Conservation (phyloP, 2,888 invertebrate genomes). For the Halocaridina rubra region DNA sequence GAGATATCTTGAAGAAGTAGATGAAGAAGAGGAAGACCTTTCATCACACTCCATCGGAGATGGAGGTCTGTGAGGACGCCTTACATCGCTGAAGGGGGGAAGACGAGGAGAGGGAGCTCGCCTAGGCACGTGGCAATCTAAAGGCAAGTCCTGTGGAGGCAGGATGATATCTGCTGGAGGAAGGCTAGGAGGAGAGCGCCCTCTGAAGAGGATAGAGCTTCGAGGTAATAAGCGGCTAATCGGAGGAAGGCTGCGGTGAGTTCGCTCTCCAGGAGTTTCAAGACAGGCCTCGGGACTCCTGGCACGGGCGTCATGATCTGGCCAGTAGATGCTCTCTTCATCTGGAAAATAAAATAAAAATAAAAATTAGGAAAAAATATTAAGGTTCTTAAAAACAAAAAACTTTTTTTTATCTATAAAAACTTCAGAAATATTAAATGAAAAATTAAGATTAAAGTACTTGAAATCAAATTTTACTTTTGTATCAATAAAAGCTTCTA, state of each 20-base stretch:
- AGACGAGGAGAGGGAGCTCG: slow-evolving; percentile 31
- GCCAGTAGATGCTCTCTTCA: slow-evolving; percentile 36
- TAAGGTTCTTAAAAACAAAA: no score
- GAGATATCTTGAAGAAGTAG: slow-evolving; percentile 21
- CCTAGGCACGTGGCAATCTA: slow-evolving; percentile 50
- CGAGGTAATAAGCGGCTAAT: slow-evolving; percentile 46
- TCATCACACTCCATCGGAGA: slow-evolving; percentile 58
- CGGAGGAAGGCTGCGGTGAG: slow-evolving; percentile 40
- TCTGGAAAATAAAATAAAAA: neutral
- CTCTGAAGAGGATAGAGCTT: neutral
- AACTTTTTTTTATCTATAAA: no score
- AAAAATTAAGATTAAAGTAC: no score
- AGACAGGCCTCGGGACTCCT: slow-evolving; percentile 36
- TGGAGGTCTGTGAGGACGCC: slow-evolving; percentile 34
- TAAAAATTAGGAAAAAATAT: no score
- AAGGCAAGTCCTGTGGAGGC: slow-evolving; percentile 51
- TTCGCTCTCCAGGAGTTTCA: slow-evolving; percentile 12
- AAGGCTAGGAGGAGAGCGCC: slow-evolving; percentile 13
- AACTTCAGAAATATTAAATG: no score
- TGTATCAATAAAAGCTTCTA: no score
- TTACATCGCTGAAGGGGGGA: slow-evolving; percentile 50
- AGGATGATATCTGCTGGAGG: slow-evolving; percentile 18
- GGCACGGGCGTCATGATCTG: slow-evolving; percentile 13
- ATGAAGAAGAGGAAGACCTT: no score
- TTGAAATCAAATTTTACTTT: no score